These are phyloP conservation scores for Drosophila bocki DNA, from an alignment of 1,140 invertebrate species.

Conservation along the genomic window DNA sequence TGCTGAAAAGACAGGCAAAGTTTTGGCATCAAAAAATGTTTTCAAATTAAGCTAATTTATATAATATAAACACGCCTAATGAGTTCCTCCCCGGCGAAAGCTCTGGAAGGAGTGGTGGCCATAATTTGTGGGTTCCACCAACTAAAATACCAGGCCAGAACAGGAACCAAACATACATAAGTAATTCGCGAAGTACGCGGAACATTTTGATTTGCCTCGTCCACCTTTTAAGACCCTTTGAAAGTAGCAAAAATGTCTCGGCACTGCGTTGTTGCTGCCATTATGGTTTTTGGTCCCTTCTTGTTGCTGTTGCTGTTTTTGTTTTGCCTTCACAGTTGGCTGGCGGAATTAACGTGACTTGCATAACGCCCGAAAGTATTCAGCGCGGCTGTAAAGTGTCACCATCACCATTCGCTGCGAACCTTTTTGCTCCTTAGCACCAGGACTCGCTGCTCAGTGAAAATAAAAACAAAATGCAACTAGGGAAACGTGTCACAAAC, in stretches of 20 bases:
- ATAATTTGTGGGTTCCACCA: conserved; percentile 32
- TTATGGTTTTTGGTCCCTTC: conserved; percentile 14
- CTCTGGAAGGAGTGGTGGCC: conserved; percentile 1
- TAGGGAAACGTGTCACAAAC: conserved; percentile 81
- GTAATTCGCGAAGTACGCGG: conserved; percentile 22
- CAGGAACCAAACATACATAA: conserved; percentile 23
- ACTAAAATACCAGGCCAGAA: conserved; percentile 15
- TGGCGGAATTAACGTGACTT: conserved; percentile 79
- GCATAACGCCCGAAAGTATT: conserved; percentile 77
- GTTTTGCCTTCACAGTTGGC: conserved; percentile 72
- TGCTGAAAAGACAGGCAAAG: conserved; percentile 60
- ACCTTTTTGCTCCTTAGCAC: conserved; percentile 59
- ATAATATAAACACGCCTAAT: conserved; percentile 82
- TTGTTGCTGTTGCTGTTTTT: conserved; percentile 26
- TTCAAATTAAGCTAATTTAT: conserved; percentile 84
- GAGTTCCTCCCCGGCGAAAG: conserved; percentile 46
- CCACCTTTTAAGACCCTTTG: conserved; percentile 68
- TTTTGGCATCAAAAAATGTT: conserved; percentile 83
- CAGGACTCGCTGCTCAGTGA: conserved; percentile 22
- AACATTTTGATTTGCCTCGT: conserved; percentile 63
- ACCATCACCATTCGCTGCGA: conserved; percentile 58
- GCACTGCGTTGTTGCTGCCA: conserved; percentile 14
- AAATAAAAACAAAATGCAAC: conserved; percentile 74
- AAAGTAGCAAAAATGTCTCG: conserved; percentile 65
- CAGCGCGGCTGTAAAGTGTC: conserved; percentile 76